Evolutionary conservation across 2,888 invertebrate species (phyloP).

Genomic region (Oscheius onirici): DNA sequence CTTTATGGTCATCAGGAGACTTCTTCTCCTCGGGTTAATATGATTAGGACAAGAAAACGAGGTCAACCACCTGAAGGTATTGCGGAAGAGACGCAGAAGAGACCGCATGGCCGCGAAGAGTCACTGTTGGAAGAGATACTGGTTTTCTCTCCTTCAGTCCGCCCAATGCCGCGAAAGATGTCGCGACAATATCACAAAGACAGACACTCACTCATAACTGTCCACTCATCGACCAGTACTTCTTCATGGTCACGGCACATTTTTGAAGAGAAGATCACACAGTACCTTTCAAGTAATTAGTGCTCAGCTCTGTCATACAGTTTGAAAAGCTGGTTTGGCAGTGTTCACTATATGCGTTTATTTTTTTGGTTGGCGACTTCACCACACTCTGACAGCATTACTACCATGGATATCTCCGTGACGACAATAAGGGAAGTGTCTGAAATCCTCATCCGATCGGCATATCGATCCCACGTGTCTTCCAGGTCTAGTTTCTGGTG

Average conservation of each 20-base stretch:
- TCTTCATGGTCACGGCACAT: too few species aligned
- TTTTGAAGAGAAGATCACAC: too few species aligned
- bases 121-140: slow-evolving; percentile 25
- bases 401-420: too few species aligned
- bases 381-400: too few species aligned
- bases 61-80: slow-evolving; percentile 25
- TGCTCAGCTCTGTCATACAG: too few species aligned
- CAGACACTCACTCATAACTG: slow-evolving; percentile 8
- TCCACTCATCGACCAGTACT: not conserved
- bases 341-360: too few species aligned
- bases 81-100: slow-evolving; percentile 32
- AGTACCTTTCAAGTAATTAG: too few species aligned
- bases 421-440: too few species aligned
- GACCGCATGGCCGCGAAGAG: slow-evolving; percentile 27
- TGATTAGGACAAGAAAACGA: not conserved
- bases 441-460: not conserved
- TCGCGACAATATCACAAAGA: slow-evolving; percentile 26
- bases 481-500: not conserved
- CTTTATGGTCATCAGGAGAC: not conserved
- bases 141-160: slow-evolving; percentile 18
- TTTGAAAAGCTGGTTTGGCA: too few species aligned
- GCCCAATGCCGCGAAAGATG: slow-evolving; percentile 18
- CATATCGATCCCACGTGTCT: not conserved
- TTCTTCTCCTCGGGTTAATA: not conserved
- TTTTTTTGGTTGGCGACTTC: too few species aligned